Evolutionary conservation across 2,797 vertebrate genomes (phyloP), one percentile per base, ranked within the genome.

Genomic region (Galago senegalensis): DNA sequence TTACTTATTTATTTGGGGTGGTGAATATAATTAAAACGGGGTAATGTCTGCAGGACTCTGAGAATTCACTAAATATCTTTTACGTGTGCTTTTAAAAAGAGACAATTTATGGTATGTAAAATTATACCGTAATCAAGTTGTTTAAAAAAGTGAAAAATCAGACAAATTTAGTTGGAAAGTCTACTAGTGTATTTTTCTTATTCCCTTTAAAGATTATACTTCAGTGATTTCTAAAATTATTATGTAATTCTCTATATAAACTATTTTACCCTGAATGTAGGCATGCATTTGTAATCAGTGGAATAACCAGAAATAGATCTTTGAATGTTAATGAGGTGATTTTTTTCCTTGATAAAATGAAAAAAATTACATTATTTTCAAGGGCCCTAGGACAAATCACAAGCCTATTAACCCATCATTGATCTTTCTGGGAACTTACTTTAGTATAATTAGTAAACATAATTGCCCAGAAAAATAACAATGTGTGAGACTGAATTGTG

Each of bases 381-480:
- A 96, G 61, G 63, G 43, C 23, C 12, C 63, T 29, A 23, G n/a
- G 89, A 58, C 31, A 93, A 96, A 95, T 46, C 37, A 1, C 37
- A 60, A 65, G 7, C 89, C 63, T 89, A 72, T 75, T 92, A 75
- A 72, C 0, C 27, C 72, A 31, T 70, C 40, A 23, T 40, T 90
- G 13, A 3, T 94, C 95, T 93, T 84, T 10, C 43, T 46, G 4
- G 14, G 56, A 96, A 18, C 7, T 43, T 76, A n/a, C 81, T 90
- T 83, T 72, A 27, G 23, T 91, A 96, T 21, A 96, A 93, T 40
- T 3, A 93, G 25, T 21, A 91, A 93, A 37, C 1, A 43, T 76
- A 95, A 95, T n/a, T 95, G 89, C 69, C 43, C 31, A 96, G 5
- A 87, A 72, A 96, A 97, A 95, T 75, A 49, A 80, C 91, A 60